Evolutionary conservation across 2,797 vertebrate species (phyloP).

Genomic region (Xenops minutus): DNA sequence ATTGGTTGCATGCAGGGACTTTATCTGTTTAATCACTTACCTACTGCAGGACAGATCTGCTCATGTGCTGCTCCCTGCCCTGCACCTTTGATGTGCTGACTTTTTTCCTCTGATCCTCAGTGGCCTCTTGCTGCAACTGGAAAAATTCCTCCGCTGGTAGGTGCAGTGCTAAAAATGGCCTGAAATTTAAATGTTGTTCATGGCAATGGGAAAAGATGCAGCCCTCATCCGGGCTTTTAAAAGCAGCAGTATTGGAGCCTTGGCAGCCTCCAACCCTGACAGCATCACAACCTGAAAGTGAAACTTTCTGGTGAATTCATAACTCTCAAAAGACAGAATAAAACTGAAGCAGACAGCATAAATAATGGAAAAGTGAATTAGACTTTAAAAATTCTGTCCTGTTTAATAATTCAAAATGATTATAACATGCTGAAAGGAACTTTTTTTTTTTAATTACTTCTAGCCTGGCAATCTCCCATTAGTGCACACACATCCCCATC

Average conservation of each 20-base stretch:
- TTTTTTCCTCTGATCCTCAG: neutral
- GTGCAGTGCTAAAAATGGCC: neutral
- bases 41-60: constrained; percentile 25
- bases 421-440: constrained; percentile 37
- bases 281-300: neutral
- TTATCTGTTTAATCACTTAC: constrained; percentile 44
- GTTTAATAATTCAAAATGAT: constrained; percentile 57
- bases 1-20: neutral
- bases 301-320: constrained; percentile 29
- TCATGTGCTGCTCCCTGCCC: neutral
- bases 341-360: constrained; percentile 50
- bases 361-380: constrained; percentile 62
- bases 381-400: constrained; percentile 53
- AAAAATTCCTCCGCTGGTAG: neutral
- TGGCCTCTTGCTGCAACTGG: neutral
- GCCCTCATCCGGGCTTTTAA: neutral
- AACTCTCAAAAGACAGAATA: neutral
- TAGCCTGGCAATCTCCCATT: constrained; percentile 14
- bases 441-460: constrained; percentile 52
- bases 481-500: neutral
- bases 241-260: neutral
- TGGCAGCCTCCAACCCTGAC: neutral
- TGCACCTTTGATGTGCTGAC: neutral
- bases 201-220: neutral
- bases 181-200: neutral